phyloP scores from a whole-genome alignment of 2,888 invertebrate genomes.

The Malthinus flaveolus region DNA sequence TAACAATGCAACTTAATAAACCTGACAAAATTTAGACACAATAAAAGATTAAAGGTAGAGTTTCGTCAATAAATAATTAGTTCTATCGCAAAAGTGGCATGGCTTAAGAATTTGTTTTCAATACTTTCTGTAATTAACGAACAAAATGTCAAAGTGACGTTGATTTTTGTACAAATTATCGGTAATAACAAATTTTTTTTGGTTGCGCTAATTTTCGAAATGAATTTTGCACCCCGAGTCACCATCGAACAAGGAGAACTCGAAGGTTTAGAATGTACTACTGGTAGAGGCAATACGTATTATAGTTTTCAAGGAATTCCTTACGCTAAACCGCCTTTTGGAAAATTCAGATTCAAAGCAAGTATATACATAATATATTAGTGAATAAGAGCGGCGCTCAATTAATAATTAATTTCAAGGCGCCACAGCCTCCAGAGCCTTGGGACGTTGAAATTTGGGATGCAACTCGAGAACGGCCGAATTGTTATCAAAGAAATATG shows the following conservation, averaged over 20 bases:
- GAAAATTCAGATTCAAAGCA: slow-evolving; percentile 31
- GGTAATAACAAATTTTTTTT: no score
- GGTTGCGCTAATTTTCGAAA: background rate
- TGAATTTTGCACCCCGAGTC: background rate
- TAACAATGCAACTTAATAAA: no score
- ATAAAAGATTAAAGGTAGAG: no score
- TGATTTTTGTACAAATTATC: no score
- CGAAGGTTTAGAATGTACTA: slow-evolving; percentile 15
- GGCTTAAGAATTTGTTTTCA: no score
- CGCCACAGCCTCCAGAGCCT: slow-evolving; percentile 46
- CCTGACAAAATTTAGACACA: no score
- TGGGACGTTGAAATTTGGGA: slow-evolving; percentile 47
- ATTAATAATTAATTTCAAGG: slow-evolving; percentile 37
- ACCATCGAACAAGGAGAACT: slow-evolving; percentile 1
- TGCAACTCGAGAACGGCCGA: slow-evolving; percentile 46
- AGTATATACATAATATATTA: slow-evolving; percentile 23
- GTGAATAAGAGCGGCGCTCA: slow-evolving; percentile 9
- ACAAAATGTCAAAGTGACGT: no score
- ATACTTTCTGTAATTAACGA: no score
- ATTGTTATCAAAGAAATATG: slow-evolving; percentile 48
- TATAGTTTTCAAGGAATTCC: slow-evolving; percentile 33
- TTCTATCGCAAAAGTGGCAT: no score
- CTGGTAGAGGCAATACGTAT: slow-evolving; percentile 19
- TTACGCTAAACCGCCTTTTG: slow-evolving; percentile 31
- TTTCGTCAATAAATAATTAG: no score